Evolutionary conservation across 2,888 invertebrate species (phyloP).

Genomic region (Drosophila hamatofila): DNA sequence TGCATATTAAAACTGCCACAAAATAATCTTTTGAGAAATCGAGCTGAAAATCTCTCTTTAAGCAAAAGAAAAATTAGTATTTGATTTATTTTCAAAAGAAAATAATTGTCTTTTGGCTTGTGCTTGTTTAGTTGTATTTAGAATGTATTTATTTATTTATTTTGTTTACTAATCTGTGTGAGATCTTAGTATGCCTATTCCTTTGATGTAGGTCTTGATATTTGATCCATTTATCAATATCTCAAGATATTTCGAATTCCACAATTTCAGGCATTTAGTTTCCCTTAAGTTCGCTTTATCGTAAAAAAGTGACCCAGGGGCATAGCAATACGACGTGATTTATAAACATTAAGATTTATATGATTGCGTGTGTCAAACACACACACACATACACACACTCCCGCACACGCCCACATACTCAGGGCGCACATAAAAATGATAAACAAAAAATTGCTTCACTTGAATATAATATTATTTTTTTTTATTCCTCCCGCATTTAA

Average conservation of each 20-base stretch:
- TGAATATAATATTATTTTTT: conserved; percentile 53
- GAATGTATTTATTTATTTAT: no score
- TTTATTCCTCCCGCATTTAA: conserved; percentile 42
- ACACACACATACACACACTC: conserved; percentile 27
- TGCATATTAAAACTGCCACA: conserved; percentile 72
- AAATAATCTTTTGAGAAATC: conserved; percentile 14
- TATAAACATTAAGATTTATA: conserved; percentile 79
- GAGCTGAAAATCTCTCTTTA: conserved; percentile 1
- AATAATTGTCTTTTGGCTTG: no score
- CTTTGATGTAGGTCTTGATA: background rate
- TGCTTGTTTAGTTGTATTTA: no score
- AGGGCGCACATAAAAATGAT: conserved; percentile 68
- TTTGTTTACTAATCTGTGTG: no score
- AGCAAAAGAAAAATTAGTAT: no score
- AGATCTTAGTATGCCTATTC: background rate
- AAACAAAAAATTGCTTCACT: conserved; percentile 63
- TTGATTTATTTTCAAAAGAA: no score
- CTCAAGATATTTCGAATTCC: background rate
- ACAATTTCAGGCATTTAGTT: background rate
- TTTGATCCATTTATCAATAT: background rate
- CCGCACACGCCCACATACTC: conserved; percentile 72
- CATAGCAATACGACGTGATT: conserved; percentile 60
- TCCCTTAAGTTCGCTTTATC: conserved; percentile 3
- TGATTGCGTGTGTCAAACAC: conserved; percentile 62
- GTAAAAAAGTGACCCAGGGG: conserved; percentile 53